A percentile compares a stretch with the other conserved stretches of the same genome.
These are phyloP conservation scores for Numida meleagris DNA, from an alignment of 2,113 vertebrate genomes.

Conservation along the genomic window DNA sequence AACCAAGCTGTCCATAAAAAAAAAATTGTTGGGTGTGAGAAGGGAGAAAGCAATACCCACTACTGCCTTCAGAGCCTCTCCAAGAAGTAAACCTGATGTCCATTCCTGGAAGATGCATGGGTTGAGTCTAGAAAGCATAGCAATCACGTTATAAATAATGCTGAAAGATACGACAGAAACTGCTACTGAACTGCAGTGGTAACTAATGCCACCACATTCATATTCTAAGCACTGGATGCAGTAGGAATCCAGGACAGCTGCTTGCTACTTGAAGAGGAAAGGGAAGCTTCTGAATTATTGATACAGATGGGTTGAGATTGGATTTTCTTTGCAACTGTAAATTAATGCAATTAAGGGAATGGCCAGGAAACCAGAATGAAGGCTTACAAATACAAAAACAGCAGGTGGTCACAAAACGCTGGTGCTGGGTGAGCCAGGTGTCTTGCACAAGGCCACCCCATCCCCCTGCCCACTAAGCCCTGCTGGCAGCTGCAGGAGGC, in stretches of 20 bases:
- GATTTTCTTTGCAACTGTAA: background rate
- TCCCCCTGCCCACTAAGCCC: background rate
- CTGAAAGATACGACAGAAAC: background rate
- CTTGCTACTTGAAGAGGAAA: background rate
- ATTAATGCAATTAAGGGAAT: background rate
- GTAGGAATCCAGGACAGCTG: background rate
- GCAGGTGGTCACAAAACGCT: background rate
- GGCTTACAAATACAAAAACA: background rate
- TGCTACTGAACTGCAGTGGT: background rate
- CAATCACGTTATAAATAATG: background rate
- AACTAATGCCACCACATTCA: background rate
- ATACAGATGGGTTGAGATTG: background rate
- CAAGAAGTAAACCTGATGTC: background rate
- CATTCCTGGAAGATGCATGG: background rate
- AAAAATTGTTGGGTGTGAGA: background rate
- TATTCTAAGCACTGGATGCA: background rate
- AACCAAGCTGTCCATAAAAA: background rate
- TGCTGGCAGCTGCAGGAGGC: rapidly evolving
- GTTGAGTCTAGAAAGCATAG: background rate
- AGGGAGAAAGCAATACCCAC: background rate
- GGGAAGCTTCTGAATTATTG: background rate
- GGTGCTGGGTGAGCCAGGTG: background rate
- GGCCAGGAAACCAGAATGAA: background rate
- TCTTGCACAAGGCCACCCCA: no score
- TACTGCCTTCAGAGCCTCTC: background rate